These are phyloP conservation scores for Ypsolopha scabrella DNA, from an alignment of 2,888 invertebrate genomes.

Conservation along the genomic window DNA sequence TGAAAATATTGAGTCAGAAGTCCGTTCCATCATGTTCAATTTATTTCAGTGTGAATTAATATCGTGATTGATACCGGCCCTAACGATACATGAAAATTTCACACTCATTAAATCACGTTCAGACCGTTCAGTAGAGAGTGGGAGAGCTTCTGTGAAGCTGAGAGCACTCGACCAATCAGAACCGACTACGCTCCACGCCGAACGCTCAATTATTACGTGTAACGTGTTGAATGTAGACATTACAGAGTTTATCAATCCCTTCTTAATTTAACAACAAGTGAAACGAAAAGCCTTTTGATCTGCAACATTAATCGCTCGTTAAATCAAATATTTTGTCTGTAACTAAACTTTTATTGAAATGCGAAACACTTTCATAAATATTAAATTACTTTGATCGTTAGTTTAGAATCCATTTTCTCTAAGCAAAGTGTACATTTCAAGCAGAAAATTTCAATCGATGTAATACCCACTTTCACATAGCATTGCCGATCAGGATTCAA, in stretches of 20 bases:
- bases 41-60: slow-evolving; percentile 61
- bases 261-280: background rate
- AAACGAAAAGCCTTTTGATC: background rate
- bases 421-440: background rate
- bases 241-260: background rate
- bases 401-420: background rate
- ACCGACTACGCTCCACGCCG: slow-evolving; percentile 35
- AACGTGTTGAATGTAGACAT: slow-evolving; percentile 9
- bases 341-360: background rate
- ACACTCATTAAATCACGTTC: slow-evolving; percentile 58
- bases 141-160: slow-evolving; percentile 40
- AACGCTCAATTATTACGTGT: slow-evolving; percentile 28
- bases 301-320: background rate
- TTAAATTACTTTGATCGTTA: slow-evolving; percentile 1
- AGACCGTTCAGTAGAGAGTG: slow-evolving; percentile 24
- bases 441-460: background rate
- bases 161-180: slow-evolving; percentile 45
- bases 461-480: background rate
- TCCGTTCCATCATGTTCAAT: slow-evolving; percentile 35
- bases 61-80: slow-evolving; percentile 60
- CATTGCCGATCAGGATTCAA: slow-evolving; percentile 46
- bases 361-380: background rate
- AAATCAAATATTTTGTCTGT: background rate
- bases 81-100: slow-evolving; percentile 64
- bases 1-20: slow-evolving; percentile 4